Base-by-base conservation (phyloP, 2,113 vertebrate genomes). In the Ellobius talpinus region DNA sequence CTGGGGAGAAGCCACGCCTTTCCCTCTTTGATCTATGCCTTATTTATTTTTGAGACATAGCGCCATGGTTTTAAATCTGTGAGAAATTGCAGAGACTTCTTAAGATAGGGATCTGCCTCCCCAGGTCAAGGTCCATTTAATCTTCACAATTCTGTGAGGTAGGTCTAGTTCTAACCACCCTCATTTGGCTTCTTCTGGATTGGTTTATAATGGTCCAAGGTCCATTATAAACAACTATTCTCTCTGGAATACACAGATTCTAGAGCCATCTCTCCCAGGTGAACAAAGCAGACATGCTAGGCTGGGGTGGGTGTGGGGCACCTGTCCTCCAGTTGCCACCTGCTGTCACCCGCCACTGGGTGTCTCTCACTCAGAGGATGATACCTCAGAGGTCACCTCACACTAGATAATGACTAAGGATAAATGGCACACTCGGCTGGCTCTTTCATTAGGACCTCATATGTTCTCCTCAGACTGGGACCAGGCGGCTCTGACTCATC, bases 121-220 rank as follows among this genome's bases (percentile, higher is more conserved):
- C 17, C 10, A 2, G 5, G n/a, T 36, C 63, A 0, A 1, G 1
- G 0, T n/a, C n/a, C n/a, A n/a, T n/a, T n/a, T n/a, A n/a, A n/a
- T n/a, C n/a, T n/a, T n/a, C n/a, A n/a, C n/a, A n/a, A n/a, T n/a
- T n/a, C n/a, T n/a, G n/a, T n/a, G n/a, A n/a, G n/a, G n/a, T n/a
- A n/a, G n/a, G n/a, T n/a, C n/a, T n/a, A n/a, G n/a, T n/a, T n/a
- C n/a, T n/a, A n/a, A n/a, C n/a, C n/a, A n/a, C n/a, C n/a, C n/a
- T n/a, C n/a, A n/a, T n/a, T n/a, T n/a, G n/a, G n/a, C n/a, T n/a
- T n/a, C n/a, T n/a, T n/a, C n/a, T n/a, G n/a, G n/a, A n/a, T n/a
- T n/a, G n/a, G n/a, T n/a, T n/a, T n/a, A n/a, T n/a, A n/a, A n/a
- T n/a, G n/a, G n/a, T n/a, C n/a, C n/a, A n/a, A n/a, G n/a, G n/a